Conservation (phyloP, 2,797 vertebrate genomes). For the Xenopus petersii region DNA sequence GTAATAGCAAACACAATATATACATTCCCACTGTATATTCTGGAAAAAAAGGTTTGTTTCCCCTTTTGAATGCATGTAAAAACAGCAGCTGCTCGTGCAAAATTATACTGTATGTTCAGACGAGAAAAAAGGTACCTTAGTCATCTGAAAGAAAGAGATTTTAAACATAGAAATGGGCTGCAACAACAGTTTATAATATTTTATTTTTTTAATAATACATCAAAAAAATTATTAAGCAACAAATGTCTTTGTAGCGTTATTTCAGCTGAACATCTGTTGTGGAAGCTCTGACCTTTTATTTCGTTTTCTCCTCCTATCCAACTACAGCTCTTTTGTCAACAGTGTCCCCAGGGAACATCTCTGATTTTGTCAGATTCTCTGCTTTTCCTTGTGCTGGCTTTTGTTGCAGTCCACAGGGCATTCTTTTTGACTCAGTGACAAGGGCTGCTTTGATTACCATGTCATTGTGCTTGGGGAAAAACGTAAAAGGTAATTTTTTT, state of each 20-base stretch:
- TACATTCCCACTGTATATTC: too few species aligned
- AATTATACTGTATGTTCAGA: too few species aligned
- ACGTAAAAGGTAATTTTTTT: constrained; percentile 29
- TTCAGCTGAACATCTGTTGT: constrained; percentile 31
- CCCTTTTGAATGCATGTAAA: too few species aligned
- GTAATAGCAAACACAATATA: too few species aligned
- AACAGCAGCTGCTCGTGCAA: too few species aligned
- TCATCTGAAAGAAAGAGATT: too few species aligned
- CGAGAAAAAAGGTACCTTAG: too few species aligned
- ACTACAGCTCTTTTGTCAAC: constrained; percentile 37
- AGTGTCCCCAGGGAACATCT: constrained; percentile 38
- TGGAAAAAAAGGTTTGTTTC: too few species aligned
- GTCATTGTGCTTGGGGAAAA: constrained; percentile 39
- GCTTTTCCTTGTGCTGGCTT: constrained; percentile 33
- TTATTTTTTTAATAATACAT: constrained; percentile 8
- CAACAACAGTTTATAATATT: constrained; percentile 2
- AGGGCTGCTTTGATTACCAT: constrained; percentile 48
- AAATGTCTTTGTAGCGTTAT: constrained; percentile 22
- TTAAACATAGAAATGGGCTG: not conserved
- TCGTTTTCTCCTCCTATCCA: constrained; percentile 19
- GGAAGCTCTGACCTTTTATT: constrained; percentile 25
- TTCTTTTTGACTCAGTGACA: constrained; percentile 40
- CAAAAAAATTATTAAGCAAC: constrained; percentile 18
- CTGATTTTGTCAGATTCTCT: constrained; percentile 43
- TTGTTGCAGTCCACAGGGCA: constrained; percentile 14